Base-by-base conservation (phyloP, 2,888 invertebrate genomes). In the Ichneumoninae sp. region DNA sequence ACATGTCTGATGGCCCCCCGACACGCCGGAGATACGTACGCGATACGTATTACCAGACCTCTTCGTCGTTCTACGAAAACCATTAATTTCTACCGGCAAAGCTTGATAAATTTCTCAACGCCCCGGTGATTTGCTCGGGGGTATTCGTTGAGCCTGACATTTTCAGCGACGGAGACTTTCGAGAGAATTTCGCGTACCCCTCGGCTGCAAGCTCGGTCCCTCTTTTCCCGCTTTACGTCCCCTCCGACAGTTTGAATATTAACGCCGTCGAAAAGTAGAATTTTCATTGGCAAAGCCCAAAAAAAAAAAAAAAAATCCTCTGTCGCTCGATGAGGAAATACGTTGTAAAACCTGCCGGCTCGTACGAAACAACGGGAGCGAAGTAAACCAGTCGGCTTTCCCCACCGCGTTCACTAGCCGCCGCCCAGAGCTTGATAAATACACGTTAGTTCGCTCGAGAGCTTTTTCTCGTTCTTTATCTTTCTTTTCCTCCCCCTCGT, bases 361-460 rank as follows among this genome's bases (percentile, higher is more conserved):
- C n/a, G 54, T 22, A 22, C 22, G 40, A 66, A 26, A 73, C 70
- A 83, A 70, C 50, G 57, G 22, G n/a, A 76, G 69, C 75, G 47
- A 79, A 75, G 71, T 47, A 63, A 52, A n/a, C 69, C 47, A 74
- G 79, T 71, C 80, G 54, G 76, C 74, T 83, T 80, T 83, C 76
- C 71, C 80, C 26, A 16, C 77, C 22, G 33, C 63, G 63, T 65
- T 26, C 44, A 65, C 22, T 26, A 40, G 54, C 69, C 40, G 36
- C 40, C 47, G 26, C 47, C 47, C 36, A 44, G 33, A 80, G 80
- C 80, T 80, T 83, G 71, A 83, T 80, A 83, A 83, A 80, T 83
- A 76, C 60, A 70, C 65, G 63, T 50, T 80, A 57, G 54, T 76
- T 80, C 47, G 33, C 76, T 71, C 44, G 16, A 65, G 70, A 80